Evolutionary conservation across 2,113 vertebrate genomes (phyloP).

Genomic region (Columba livia): DNA sequence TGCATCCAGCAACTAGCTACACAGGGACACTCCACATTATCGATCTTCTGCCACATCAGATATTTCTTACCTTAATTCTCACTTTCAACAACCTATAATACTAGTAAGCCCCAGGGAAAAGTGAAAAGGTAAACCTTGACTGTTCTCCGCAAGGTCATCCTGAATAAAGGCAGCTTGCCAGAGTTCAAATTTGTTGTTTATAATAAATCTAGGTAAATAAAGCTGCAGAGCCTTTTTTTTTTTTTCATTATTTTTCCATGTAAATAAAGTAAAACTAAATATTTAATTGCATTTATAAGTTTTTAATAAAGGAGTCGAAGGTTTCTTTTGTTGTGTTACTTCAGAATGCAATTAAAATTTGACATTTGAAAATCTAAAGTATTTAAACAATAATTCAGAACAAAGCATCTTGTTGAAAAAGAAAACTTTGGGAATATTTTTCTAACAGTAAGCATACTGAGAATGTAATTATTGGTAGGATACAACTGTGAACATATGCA

Average conservation of each 20-base stretch:
- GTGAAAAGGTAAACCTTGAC: neutral
- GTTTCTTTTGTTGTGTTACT: neutral
- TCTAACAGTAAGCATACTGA: neutral
- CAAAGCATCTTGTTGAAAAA: neutral
- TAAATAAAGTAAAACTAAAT: neutral
- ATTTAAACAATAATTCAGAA: neutral
- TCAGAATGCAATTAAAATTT: neutral
- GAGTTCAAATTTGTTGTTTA: neutral
- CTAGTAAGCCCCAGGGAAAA: neutral
- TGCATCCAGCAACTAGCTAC: neutral
- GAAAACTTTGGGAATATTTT: neutral
- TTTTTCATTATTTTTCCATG: no score
- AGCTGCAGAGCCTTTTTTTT: neutral
- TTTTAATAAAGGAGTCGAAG: neutral
- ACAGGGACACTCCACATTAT: accelerated
- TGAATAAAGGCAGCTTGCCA: accelerated
- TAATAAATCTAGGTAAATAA: neutral
- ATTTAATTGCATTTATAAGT: neutral
- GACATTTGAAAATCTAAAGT: neutral
- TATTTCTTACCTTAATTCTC: neutral
- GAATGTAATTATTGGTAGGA: neutral
- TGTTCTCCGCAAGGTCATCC: neutral
- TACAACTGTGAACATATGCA: neutral
- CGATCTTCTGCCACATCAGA: neutral
- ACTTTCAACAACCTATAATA: neutral